Evolutionary conservation across 2,888 invertebrate genomes (phyloP).

Genomic region (Didymodactylos carnosus): DNA sequence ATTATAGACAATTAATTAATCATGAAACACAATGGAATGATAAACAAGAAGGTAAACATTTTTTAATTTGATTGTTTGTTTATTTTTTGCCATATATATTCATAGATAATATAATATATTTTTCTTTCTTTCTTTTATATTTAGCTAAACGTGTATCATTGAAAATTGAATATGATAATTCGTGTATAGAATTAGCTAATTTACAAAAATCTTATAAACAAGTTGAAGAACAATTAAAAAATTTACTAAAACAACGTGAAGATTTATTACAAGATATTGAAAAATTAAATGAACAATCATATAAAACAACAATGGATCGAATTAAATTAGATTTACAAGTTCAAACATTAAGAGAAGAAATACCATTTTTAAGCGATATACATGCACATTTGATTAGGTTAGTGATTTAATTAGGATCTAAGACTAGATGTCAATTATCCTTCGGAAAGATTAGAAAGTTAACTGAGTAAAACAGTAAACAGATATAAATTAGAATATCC

Average conservation of each 20-base stretch:
- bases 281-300: neutral
- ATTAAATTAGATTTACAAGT: neutral
- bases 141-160: neutral
- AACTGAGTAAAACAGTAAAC: too few relatives aligned
- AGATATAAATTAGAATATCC: too few relatives aligned
- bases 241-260: neutral
- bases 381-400: neutral
- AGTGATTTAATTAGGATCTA: too few relatives aligned
- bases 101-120: too few relatives aligned
- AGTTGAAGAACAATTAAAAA: neutral
- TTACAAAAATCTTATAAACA: neutral
- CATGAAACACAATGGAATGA: neutral
- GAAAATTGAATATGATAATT: neutral
- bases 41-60: neutral
- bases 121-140: too few relatives aligned
- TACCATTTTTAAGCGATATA: neutral
- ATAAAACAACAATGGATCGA: neutral
- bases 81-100: too few relatives aligned
- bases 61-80: too few relatives aligned
- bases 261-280: neutral
- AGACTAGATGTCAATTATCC: too few relatives aligned
- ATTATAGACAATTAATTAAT: neutral
- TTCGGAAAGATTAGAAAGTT: too few relatives aligned
- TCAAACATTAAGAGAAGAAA: neutral
- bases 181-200: neutral